Evolutionary conservation across 2,113 vertebrate species (phyloP), one percentile per base, ranked within the genome.

Genomic region (Procavia capensis): DNA sequence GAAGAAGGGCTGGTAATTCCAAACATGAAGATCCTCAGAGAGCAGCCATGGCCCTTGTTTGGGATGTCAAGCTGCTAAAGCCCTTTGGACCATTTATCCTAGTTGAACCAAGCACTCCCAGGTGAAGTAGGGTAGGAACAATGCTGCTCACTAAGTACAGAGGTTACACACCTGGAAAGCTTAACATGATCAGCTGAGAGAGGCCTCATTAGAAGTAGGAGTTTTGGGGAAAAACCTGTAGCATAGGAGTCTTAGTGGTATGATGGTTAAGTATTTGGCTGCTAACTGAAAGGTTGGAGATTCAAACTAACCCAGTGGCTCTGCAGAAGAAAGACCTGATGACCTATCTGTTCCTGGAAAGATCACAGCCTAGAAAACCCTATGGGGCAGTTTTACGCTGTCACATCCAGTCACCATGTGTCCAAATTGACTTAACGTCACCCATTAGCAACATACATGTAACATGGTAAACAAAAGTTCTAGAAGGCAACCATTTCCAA

Each of bases 401-500:
- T 34, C 34, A n/a, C 34, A n/a, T n/a, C 31, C 31, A 3, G 34
- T 68, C 17, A 14, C 66, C 10, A 34, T 68, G 14, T 17, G 66
- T 68, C 13, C 4, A n/a, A 34, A 34, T 34, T 5, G 66, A 68
- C 34, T 68, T 34, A 34, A n/a, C 17, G 17, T 13, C 66, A n/a
- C 10, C 34, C 34, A n/a, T n/a, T 16, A 68, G 19, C 31, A 14
- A 29, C 25, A 6, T 39, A 39, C 14, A 29, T 39, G 22, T 41
- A 20, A 63, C 43, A 54, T 3, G 14, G 36, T 14, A 59, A 85
- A 24, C 17, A 31, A 47, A 94, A 92, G 36, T 78, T 36, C 76
- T 63, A 75, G 74, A 57, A 95, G 78, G 17, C 29, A 91, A 19
- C 79, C 31, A 61, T 93, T 88, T 95, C 45, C 25, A 47, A 90